These are phyloP conservation scores for Drosophila aff. DNA, from an alignment of 1,140 invertebrate genomes.

Conservation along the genomic window DNA sequence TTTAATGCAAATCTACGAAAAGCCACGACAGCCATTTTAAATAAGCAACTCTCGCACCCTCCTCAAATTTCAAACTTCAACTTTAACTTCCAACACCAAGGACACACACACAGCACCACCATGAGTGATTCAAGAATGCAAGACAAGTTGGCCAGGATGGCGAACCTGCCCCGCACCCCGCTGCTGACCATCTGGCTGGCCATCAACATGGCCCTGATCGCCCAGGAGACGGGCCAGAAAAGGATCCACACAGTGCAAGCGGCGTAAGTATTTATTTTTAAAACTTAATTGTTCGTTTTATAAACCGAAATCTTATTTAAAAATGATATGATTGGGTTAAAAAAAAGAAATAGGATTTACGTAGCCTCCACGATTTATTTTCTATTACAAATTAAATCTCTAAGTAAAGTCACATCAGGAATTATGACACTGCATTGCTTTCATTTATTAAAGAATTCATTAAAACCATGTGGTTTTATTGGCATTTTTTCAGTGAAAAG, in stretches of 20 bases:
- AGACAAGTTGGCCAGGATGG: constrained; percentile 68
- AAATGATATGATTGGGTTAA: not conserved
- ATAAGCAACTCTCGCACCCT: constrained; percentile 60
- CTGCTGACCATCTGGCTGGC: constrained; percentile 84
- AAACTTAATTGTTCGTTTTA: too few relatives aligned
- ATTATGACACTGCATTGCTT: not conserved
- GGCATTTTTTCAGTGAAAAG: not conserved
- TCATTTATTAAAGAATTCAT: not conserved
- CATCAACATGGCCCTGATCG: constrained; percentile 79
- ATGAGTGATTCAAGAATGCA: constrained; percentile 81
- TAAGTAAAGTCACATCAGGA: not conserved
- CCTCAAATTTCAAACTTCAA: constrained; percentile 28
- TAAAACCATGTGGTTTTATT: not conserved
- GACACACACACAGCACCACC: constrained; percentile 55
- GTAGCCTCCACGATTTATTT: too few relatives aligned
- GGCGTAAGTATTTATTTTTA: constrained; percentile 69
- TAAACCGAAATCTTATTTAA: not conserved
- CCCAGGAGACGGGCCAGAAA: constrained; percentile 77
- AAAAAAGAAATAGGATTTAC: not conserved
- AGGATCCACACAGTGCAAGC: constrained; percentile 77
- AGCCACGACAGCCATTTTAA: constrained; percentile 57
- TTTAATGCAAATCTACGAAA: constrained; percentile 65
- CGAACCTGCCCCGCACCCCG: constrained; percentile 72
- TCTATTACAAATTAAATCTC: too few relatives aligned
- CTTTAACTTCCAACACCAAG: constrained; percentile 42